These are phyloP conservation scores for Limenitis arthemis DNA, from an alignment of 2,888 invertebrate genomes.

Conservation along the genomic window DNA sequence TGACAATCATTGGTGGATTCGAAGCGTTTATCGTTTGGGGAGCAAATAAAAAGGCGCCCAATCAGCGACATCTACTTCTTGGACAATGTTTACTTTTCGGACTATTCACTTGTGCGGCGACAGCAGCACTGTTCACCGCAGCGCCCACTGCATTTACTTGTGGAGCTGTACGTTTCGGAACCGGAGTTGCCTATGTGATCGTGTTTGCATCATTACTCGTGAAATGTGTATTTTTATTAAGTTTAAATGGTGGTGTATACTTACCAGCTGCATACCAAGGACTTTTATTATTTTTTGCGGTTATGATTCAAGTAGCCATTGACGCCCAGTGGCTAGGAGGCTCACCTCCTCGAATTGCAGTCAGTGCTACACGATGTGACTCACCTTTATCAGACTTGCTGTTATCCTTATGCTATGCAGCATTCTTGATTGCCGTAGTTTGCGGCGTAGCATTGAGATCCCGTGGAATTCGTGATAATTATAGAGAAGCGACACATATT, in stretches of 20 bases:
- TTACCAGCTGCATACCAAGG: slow-evolving; percentile 94
- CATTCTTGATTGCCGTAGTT: slow-evolving; percentile 88
- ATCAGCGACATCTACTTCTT: slow-evolving; percentile 87
- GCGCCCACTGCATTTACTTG: slow-evolving; percentile 86
- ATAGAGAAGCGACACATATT: slow-evolving; percentile 93
- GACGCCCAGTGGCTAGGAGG: slow-evolving; percentile 89
- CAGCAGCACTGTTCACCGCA: slow-evolving; percentile 84
- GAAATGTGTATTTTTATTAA: slow-evolving; percentile 93
- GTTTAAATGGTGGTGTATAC: slow-evolving; percentile 92
- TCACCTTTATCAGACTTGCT: slow-evolving; percentile 80
- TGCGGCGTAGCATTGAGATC: slow-evolving; percentile 89
- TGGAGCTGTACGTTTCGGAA: slow-evolving; percentile 85
- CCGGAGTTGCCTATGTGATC: slow-evolving; percentile 86
- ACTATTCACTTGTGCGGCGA: slow-evolving; percentile 84
- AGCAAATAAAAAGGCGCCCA: slow-evolving; percentile 85
- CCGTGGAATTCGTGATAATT: slow-evolving; percentile 92
- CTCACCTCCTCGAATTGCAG: slow-evolving; percentile 74
- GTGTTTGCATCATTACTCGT: slow-evolving; percentile 93
- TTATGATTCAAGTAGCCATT: slow-evolving; percentile 90
- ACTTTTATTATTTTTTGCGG: slow-evolving; percentile 89
- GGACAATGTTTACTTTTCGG: slow-evolving; percentile 91
- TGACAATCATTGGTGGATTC: slow-evolving; percentile 88
- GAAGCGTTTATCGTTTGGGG: slow-evolving; percentile 90
- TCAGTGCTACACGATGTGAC: slow-evolving; percentile 68
- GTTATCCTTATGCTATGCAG: slow-evolving; percentile 86